phyloP scores from a whole-genome alignment of 2,797 vertebrate genomes.

The Apodemus agrarius region DNA sequence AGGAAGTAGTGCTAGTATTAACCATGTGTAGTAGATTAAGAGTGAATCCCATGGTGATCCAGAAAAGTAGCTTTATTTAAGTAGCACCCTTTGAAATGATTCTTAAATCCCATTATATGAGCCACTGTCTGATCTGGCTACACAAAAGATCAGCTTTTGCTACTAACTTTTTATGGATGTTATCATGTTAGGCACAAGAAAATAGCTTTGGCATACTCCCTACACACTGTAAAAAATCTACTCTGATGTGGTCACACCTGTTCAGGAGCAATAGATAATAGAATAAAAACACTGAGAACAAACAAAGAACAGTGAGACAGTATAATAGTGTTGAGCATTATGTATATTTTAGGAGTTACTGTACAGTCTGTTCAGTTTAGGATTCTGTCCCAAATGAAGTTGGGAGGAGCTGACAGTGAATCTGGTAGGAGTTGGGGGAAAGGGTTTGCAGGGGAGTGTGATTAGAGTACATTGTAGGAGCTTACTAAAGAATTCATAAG shows the following conservation, averaged over 20 bases:
- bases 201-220: background rate
- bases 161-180: slow-evolving; percentile 25
- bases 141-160: slow-evolving; percentile 47
- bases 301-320: slow-evolving; percentile 36
- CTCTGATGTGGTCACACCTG: background rate
- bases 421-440: background rate
- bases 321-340: background rate
- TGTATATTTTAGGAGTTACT: slow-evolving; percentile 43
- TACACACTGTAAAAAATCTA: slow-evolving; percentile 1
- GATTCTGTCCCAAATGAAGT: background rate
- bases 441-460: background rate
- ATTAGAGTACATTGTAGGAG: background rate
- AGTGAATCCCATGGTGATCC: background rate
- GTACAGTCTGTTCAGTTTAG: slow-evolving; percentile 13
- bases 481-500: background rate
- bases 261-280: slow-evolving; percentile 11
- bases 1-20: background rate
- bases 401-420: background rate
- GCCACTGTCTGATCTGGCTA: slow-evolving; percentile 31
- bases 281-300: slow-evolving; percentile 41
- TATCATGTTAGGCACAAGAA: slow-evolving; percentile 51
- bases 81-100: background rate
- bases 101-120: slow-evolving; percentile 43
- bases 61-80: slow-evolving; percentile 52
- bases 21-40: slow-evolving; percentile 13